Evolutionary conservation across 2,888 invertebrate species (phyloP).

Genomic region (Meteorus cinctellus): DNA sequence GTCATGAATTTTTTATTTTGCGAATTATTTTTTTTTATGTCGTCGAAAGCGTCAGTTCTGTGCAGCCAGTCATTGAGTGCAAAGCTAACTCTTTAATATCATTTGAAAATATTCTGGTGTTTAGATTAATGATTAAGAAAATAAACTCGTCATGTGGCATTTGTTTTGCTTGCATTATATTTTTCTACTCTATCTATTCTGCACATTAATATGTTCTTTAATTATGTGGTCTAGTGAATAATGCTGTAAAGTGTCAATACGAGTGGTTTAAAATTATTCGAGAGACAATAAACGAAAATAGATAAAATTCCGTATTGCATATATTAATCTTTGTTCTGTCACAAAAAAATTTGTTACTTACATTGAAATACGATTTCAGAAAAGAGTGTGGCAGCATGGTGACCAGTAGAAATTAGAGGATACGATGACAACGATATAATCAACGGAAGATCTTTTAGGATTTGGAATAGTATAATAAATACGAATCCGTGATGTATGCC

Average conservation of each 20-base stretch:
- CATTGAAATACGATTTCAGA: neutral
- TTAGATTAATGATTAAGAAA: no score
- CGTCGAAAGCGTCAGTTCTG: no score
- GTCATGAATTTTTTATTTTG: no score
- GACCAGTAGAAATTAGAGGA: neutral
- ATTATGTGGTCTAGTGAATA: no score
- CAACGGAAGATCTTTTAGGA: neutral
- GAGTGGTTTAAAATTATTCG: neutral
- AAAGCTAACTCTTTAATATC: no score
- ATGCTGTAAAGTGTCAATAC: conserved; percentile 54
- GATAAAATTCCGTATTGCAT: no score
- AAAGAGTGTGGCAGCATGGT: neutral
- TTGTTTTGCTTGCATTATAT: conserved; percentile 50
- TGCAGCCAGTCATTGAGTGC: no score
- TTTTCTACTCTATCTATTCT: neutral
- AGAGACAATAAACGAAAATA: neutral
- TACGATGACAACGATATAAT: neutral
- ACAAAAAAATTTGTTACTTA: neutral
- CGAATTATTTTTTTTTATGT: no score
- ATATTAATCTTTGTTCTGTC: no score
- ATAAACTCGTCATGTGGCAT: no score
- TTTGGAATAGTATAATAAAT: neutral
- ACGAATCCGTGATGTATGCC: neutral
- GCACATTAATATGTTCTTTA: no score
- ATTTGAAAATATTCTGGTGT: no score